phyloP scores from a whole-genome alignment of 2,888 invertebrate genomes.

The Cenopis cana region DNA sequence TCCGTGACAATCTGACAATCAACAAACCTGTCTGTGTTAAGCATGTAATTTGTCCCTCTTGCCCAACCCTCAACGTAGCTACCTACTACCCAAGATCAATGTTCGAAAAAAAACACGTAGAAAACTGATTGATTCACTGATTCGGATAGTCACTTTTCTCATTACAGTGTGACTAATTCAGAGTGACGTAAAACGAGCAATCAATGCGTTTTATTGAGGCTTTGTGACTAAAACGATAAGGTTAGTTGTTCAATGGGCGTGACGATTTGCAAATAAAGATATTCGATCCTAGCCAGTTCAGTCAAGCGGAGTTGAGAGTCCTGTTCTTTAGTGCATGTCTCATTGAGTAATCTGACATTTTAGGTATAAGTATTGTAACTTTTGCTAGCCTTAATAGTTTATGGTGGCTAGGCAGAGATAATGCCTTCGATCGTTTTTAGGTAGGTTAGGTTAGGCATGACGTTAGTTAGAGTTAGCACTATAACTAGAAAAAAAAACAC shows the following conservation, averaged over 20 bases:
- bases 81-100: constrained; percentile 4
- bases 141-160: constrained; percentile 41
- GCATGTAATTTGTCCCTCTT: not conserved
- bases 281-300: constrained; percentile 25
- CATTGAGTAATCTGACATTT: constrained; percentile 1
- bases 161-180: constrained; percentile 41
- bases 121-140: constrained; percentile 33
- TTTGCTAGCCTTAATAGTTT: not conserved
- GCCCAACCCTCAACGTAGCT: not conserved
- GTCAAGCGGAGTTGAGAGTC: constrained; percentile 27
- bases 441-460: too few relatives aligned
- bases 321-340: constrained; percentile 5
- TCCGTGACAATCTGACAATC: constrained; percentile 29
- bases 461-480: too few relatives aligned
- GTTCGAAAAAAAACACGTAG: constrained; percentile 14
- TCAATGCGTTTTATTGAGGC: constrained; percentile 15
- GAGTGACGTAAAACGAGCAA: constrained; percentile 23
- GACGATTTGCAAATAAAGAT: constrained; percentile 20
- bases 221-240: constrained; percentile 37
- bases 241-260: constrained; percentile 15
- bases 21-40: not conserved
- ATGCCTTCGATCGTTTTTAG: not conserved
- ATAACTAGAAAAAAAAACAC: too few relatives aligned
- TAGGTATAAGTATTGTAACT: not conserved
- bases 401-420: not conserved